phyloP scores from a whole-genome alignment of 2,888 invertebrate genomes.

The Acrobasis repandana region DNA sequence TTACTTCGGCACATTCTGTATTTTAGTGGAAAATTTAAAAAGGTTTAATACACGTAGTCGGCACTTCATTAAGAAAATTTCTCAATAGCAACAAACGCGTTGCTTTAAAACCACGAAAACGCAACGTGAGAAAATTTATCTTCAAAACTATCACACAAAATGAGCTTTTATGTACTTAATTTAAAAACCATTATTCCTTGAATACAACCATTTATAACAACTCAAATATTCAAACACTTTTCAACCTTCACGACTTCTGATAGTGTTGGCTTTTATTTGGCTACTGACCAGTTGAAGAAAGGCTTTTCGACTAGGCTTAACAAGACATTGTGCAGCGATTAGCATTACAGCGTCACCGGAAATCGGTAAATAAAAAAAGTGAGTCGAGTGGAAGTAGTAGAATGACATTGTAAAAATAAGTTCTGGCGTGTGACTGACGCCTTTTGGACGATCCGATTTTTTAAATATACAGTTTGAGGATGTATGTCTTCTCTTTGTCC shows the following conservation, averaged over 20 bases:
- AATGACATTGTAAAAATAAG: conserved; percentile 58
- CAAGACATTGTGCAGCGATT: conserved; percentile 63
- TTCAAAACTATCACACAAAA: conserved; percentile 26
- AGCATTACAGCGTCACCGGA: conserved; percentile 63
- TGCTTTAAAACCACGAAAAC: conserved; percentile 53
- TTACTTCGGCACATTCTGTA: conserved; percentile 22
- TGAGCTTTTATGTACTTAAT: background rate
- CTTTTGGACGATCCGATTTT: conserved; percentile 21
- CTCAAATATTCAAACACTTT: conserved; percentile 18
- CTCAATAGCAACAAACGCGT: conserved; percentile 47
- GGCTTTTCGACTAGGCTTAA: conserved; percentile 45
- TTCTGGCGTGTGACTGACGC: conserved; percentile 50
- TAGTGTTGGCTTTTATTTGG: conserved; percentile 24
- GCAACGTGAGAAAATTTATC: background rate
- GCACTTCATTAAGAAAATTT: conserved; percentile 52
- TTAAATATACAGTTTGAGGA: background rate
- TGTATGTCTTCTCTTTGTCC: background rate
- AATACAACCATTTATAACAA: conserved; percentile 17
- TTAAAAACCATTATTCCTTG: conserved; percentile 14
- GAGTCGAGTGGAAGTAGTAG: conserved; percentile 45
- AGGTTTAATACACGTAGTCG: conserved; percentile 33
- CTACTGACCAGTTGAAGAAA: conserved; percentile 22
- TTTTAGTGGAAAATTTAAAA: conserved; percentile 20
- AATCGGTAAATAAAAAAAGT: conserved; percentile 51
- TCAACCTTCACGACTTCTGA: rapidly evolving